Percentiles rank a stretch among this genome's conserved stretches.
Evolutionary conservation across 2,113 vertebrate genomes (phyloP).

Genomic region (Corvus moneduloides): DNA sequence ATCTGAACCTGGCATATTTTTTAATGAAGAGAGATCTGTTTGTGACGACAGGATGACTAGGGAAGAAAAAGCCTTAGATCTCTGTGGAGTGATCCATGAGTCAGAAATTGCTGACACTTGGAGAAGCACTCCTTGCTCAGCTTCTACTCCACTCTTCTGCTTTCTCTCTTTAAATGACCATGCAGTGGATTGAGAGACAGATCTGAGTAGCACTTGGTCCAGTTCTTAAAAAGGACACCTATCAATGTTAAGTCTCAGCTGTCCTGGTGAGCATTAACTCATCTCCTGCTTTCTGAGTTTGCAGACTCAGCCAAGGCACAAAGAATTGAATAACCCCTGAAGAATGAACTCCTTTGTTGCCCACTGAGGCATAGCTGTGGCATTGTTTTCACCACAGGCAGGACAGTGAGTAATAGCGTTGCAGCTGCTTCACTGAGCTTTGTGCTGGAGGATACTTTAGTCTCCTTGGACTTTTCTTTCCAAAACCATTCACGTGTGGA

Average conservation of each 20-base stretch:
- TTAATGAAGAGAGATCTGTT: background rate
- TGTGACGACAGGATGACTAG: background rate
- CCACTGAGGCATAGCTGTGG: conserved; percentile 52
- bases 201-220: background rate
- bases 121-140: background rate
- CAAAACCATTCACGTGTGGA: background rate
- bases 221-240: background rate
- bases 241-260: accelerated
- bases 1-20: background rate
- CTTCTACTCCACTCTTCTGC: background rate
- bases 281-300: background rate
- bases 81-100: background rate
- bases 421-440: conserved; percentile 42
- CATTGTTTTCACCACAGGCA: conserved; percentile 36
- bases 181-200: background rate
- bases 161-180: background rate
- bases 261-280: background rate
- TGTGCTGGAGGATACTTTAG: background rate
- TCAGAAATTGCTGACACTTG: background rate
- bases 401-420: conserved; percentile 29
- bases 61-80: background rate
- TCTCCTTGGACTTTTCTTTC: conserved; percentile 34
- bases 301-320: background rate
- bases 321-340: conserved; percentile 22
- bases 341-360: conserved; percentile 48